Evolutionary conservation across 2,888 invertebrate genomes (phyloP).

Genomic region (Dynastes grantii): DNA sequence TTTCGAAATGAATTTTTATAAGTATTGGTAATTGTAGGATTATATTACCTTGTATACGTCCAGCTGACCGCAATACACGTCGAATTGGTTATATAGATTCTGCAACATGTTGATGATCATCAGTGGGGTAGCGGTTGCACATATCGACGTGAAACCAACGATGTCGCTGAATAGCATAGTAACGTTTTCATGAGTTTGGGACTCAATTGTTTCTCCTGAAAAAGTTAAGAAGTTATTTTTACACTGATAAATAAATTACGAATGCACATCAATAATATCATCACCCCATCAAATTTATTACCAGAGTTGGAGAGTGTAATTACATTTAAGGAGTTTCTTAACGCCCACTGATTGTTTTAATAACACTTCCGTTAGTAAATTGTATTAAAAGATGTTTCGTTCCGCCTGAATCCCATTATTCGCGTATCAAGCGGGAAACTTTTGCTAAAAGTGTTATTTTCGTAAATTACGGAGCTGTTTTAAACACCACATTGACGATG

Average conservation of each 20-base stretch:
- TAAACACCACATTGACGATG: background rate
- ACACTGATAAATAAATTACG: background rate
- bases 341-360: background rate
- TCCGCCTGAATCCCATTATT: background rate
- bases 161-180: slow-evolving; percentile 98
- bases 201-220: slow-evolving; percentile 90
- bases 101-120: slow-evolving; percentile 97
- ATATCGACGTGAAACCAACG: slow-evolving; percentile 96
- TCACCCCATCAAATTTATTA: too few relatives aligned
- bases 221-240: slow-evolving; percentile 13
- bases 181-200: slow-evolving; percentile 93
- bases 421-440: background rate
- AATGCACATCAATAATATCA: background rate
- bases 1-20: too few relatives aligned
- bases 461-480: background rate
- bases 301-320: too few relatives aligned
- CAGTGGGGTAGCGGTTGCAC: slow-evolving; percentile 95
- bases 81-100: slow-evolving; percentile 93
- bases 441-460: background rate
- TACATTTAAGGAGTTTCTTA: too few relatives aligned
- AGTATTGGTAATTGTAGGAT: background rate
- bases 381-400: background rate
- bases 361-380: background rate
- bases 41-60: slow-evolving; percentile 93
- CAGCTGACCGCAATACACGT: slow-evolving; percentile 91